phyloP scores from a whole-genome alignment of 2,888 invertebrate species.

The Drosophila flavopinicola region DNA sequence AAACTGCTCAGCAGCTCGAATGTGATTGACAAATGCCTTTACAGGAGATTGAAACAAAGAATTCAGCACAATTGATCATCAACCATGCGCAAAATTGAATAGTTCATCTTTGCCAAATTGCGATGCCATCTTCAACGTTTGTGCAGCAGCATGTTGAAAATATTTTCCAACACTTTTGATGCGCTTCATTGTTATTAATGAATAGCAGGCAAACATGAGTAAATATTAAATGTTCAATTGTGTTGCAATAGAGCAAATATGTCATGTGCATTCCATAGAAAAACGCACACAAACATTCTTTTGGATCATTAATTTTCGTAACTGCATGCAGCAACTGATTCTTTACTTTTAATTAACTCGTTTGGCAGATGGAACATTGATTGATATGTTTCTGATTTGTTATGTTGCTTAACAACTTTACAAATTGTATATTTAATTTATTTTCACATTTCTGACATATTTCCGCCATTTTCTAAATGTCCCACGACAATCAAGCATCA shows the following conservation, averaged over 20 bases:
- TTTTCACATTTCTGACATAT: not conserved
- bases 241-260: not conserved
- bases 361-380: not conserved
- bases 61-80: slow-evolving; percentile 76
- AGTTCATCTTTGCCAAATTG: slow-evolving; percentile 46
- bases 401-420: not conserved
- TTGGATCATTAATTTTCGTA: no score
- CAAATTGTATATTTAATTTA: not conserved
- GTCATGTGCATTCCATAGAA: not conserved
- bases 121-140: not conserved
- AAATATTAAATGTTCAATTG: slow-evolving; percentile 21
- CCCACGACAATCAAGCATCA: no score
- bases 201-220: slow-evolving; percentile 12
- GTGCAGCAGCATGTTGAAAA: slow-evolving; percentile 23
- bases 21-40: slow-evolving; percentile 58
- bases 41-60: slow-evolving; percentile 52
- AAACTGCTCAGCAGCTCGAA: slow-evolving; percentile 13
- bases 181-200: slow-evolving; percentile 65
- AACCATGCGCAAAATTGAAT: slow-evolving; percentile 78
- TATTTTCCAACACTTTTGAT: slow-evolving; percentile 41
- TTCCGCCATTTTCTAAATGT: no score
- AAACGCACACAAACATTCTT: no score
- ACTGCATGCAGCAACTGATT: no score
- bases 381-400: not conserved
- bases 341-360: slow-evolving; percentile 8